Evolutionary conservation across 1,140 invertebrate genomes (phyloP), one percentile per base, ranked within the genome.

Genomic region (Bursaphelenchus mucronatus): DNA sequence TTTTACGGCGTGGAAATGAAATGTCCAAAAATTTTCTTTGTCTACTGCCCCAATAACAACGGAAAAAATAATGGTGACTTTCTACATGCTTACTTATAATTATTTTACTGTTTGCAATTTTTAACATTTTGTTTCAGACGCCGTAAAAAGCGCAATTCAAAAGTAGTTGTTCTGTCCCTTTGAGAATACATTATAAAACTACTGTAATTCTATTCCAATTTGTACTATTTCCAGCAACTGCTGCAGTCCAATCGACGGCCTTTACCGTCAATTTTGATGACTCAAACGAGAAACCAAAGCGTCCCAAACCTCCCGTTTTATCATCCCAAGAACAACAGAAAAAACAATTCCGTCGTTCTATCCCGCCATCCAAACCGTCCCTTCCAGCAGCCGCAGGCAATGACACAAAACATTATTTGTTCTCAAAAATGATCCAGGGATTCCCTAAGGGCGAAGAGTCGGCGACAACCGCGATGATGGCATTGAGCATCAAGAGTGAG

Each of bases 261-360:
- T 72, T 72, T 56, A 72, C 64, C 13, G 49, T 76, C 19, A 47
- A 50, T 39, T 76, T 76, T 53, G 71, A 71, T 39, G 65, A 76
- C 43, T 50, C 40, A 21, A 40, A 19, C 8, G 15, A 61, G 4
- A 66, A 66, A 47, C 68, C 54, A n/a, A 46, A 71, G n/a, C 74
- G n/a, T 21, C 59, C n/a, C 57, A 71, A 64, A 62, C 74, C 6
- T 55, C 67, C 30, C 61, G 45, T 53, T 54, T 10, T 62, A 64
- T 41, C 69, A 61, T 49, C 47, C 55, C 8, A 74, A 64, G 69
- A 64, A 46, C 21, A 41, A 47, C 40, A 69, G 17, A 41, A 51
- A 19, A 39, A n/a, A 15, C 30, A 71, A 17, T 56, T 19, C 39
- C 41, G 40, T 9, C 8, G 11, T 39, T 61, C 19, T 45, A 57